A percentile compares a stretch with the other conserved stretches of the same genome.
Conservation (phyloP, 2,888 invertebrate species). For the Lasioglossum morio region DNA sequence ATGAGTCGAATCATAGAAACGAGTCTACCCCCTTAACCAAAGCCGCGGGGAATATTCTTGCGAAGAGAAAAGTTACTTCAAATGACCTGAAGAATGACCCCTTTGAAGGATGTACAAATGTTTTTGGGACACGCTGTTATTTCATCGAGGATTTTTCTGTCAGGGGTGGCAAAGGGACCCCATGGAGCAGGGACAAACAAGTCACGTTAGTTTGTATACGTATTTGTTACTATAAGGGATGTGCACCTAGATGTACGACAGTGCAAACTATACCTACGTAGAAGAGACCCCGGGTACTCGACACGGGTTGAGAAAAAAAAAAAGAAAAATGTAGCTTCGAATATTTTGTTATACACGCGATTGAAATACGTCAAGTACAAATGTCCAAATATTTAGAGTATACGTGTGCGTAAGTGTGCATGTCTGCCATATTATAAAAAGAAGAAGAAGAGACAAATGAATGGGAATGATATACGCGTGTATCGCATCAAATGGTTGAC, state of each 20-base stretch:
- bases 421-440: slow-evolving; percentile 49
- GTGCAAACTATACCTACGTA: slow-evolving; percentile 63
- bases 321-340: slow-evolving; percentile 63
- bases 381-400: slow-evolving; percentile 73
- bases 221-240: slow-evolving; percentile 2
- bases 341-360: slow-evolving; percentile 80
- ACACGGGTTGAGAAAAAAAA: slow-evolving; percentile 39
- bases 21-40: no score
- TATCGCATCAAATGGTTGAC: slow-evolving; percentile 28
- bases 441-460: slow-evolving; percentile 7
- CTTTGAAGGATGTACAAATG: no score
- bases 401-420: slow-evolving; percentile 63
- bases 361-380: slow-evolving; percentile 79
- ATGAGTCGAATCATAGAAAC: no score
- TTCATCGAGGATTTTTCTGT: background rate
- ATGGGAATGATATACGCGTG: slow-evolving; percentile 18
- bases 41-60: no score
- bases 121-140: no score
- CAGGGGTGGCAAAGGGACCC: background rate
- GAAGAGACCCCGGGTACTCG: slow-evolving; percentile 39
- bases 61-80: no score
- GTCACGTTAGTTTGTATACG: background rate
- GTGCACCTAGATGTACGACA: slow-evolving; percentile 37
- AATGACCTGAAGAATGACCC: no score
- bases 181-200: background rate